Evolutionary conservation across 2,797 vertebrate species (phyloP), one percentile per base, ranked within the genome.

Genomic region (Siniperca undulata): DNA sequence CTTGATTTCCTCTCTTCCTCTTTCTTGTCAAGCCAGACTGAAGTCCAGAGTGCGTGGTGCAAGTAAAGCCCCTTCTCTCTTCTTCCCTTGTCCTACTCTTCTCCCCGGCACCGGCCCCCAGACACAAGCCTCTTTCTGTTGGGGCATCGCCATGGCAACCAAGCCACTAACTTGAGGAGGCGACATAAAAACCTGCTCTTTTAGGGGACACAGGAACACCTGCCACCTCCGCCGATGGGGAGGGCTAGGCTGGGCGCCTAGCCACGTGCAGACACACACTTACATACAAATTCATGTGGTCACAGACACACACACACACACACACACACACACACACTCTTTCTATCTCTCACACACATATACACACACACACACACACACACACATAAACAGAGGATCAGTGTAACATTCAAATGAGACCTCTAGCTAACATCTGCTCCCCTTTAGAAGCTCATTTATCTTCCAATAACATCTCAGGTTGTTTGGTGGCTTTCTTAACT

Each of bases 121-220:
- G 94, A 96, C 94, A 96, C 96, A 96, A 96, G 95, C 94, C 95
- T 95, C 94, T 95, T 95, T 96, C 96, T 96, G 96, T 96, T 96
- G 91, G 94, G 92, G 89, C 89, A 94, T 96, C 94, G 81, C 94
- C 93, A 96, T 96, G 92, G 93, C 93, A 95, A 96, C 96, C 92
- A 86, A 95, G 95, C 94, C 93, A 95, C 94, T 95, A 95, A 96
- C 95, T 95, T 94, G 94, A 95, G 94, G 93, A 96, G 95, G 94
- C 94, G 91, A 95, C 95, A 96, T 96, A 96, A 94, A 95, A 96
- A 95, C 93, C 94, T 95, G 95, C 94, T 95, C 94, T 96, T 95
- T 95, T 92, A 83, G 84, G 90, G 94, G 95, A 95, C 93, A 94
- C 90, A 91, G 92, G 93, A 96, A 95, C 96, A 96, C 96, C 96